Evolutionary conservation across 2,797 vertebrate genomes (phyloP), one percentile per base, ranked within the genome.

Genomic region (Silurus aristotelis): DNA sequence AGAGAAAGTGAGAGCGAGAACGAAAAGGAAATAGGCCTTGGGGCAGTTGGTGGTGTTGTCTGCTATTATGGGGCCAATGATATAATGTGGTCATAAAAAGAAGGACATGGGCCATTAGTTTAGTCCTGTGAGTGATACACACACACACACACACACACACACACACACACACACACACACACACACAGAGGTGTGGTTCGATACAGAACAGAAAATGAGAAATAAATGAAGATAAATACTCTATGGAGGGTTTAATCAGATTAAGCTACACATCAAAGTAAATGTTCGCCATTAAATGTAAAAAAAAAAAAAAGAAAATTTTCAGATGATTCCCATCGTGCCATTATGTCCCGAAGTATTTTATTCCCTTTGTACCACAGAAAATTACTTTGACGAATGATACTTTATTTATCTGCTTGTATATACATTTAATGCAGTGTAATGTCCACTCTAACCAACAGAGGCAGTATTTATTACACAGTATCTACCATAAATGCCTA

Each of bases 21-120:
- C 20, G 46, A 80, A 56, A 71, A 58, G 48, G 20, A n/a, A 82
- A 55, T 76, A 43, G 56, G 85, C 43, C 25, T 85, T 52, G 55
- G 83, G 85, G 87, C 48, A 72, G 55, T 73, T 75, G 82, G 72
- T 46, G 63, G 64, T 70, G 75, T 38, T 84, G 75, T 82, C 58
- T 25, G 70, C 73, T 73, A 85, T 86, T 87, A 87, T 83, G 58
- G 85, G 78, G 78, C 73, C 64, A 48, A 56, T 91, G 91, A 93
- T 93, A 90, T 93, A 94, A 93, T 88, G 79, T 89, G 89, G 90
- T 89, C 90, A 94, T 94, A 94, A 95, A 94, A 92, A 85, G 91
- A 83, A 83, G 83, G 91, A 91, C 92, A 91, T 88, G 93, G 91
- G 90, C 91, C 93, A 94, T 94, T 94, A 93, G 91, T 91, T 93